Conservation (phyloP, 2,113 vertebrate genomes). For the Mustelus asterias region DNA sequence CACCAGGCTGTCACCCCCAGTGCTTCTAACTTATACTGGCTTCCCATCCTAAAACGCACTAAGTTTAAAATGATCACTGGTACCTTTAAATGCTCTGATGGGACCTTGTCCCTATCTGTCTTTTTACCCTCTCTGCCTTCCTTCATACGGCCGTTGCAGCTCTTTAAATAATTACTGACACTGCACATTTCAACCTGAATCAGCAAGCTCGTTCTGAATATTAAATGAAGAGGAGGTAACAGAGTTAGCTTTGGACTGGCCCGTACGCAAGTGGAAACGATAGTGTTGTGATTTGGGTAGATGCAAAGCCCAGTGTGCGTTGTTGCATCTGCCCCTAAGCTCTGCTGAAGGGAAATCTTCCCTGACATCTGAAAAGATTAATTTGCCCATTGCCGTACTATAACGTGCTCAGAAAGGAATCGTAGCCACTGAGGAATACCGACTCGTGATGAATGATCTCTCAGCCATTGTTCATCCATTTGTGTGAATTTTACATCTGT, state of each 20-base stretch:
- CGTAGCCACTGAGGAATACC: not conserved
- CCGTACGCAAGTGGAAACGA: not conserved
- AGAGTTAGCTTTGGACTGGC: not conserved
- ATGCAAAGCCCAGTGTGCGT: not conserved
- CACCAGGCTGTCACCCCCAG: not conserved
- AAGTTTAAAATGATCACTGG: not conserved
- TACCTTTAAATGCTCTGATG: not conserved
- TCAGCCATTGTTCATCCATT: not conserved
- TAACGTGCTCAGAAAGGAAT: not conserved
- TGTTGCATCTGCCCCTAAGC: not conserved
- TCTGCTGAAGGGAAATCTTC: not conserved
- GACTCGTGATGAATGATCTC: not conserved
- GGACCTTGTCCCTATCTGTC: not conserved
- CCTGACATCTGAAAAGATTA: not conserved
- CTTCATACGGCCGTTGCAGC: not conserved
- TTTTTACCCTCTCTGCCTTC: not conserved
- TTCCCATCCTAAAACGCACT: not conserved
- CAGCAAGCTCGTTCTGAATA: not conserved
- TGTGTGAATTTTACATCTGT: slow-evolving; percentile 15
- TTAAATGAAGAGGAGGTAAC: not conserved
- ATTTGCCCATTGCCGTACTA: not conserved
- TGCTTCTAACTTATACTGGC: not conserved
- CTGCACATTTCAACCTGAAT: not conserved
- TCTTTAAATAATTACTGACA: not conserved
- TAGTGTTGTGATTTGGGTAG: not conserved